Conservation (phyloP, 2,113 vertebrate genomes). For the Rostratula benghalensis region DNA sequence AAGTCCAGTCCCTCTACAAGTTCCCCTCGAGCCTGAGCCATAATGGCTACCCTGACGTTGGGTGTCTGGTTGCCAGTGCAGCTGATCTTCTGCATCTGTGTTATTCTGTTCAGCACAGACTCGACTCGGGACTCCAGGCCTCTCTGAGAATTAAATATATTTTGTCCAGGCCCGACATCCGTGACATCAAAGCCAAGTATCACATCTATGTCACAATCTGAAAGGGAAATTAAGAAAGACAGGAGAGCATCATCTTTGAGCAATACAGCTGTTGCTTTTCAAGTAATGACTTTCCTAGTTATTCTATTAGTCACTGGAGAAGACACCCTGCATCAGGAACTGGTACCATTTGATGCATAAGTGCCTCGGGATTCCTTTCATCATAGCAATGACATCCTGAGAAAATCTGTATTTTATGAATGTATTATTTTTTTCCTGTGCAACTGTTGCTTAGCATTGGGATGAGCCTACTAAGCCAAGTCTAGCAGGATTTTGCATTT, state of each 20-base stretch:
- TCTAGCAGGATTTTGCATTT: not conserved
- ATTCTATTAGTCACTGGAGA: not conserved
- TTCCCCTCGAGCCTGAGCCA: slow-evolving; percentile 76
- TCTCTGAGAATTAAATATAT: slow-evolving; percentile 84
- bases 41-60: slow-evolving; percentile 79
- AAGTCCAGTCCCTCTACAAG: slow-evolving; percentile 85
- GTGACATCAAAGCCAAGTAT: slow-evolving; percentile 92
- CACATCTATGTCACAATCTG: slow-evolving; percentile 89
- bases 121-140: slow-evolving; percentile 83
- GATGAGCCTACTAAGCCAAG: not conserved
- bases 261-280: not conserved
- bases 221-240: not conserved
- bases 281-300: not conserved
- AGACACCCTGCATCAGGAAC: not conserved
- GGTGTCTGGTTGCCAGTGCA: slow-evolving; percentile 83
- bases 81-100: slow-evolving; percentile 85
- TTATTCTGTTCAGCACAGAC: slow-evolving; percentile 83
- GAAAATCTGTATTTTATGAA: not conserved
- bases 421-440: not conserved
- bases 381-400: not conserved
- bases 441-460: not conserved
- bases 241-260: not conserved
- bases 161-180: slow-evolving; percentile 65
- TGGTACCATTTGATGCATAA: not conserved
- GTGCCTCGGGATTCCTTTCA: not conserved